Conservation (phyloP, 1,140 invertebrate species). For the Notospermus geniculatus region DNA sequence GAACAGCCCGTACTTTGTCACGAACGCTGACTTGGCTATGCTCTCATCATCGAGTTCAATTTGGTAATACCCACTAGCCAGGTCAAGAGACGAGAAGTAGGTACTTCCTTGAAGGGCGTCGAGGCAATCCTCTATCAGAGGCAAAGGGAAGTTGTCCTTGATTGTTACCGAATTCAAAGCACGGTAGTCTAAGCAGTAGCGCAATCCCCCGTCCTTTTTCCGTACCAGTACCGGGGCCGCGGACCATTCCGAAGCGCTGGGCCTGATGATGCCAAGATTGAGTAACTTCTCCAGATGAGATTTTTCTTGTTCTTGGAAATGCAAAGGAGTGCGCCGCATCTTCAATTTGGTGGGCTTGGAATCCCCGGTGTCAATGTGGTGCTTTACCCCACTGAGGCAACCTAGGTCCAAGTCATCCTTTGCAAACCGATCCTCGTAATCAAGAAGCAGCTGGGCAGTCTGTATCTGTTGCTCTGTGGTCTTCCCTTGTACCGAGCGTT, state of each 20-base stretch:
- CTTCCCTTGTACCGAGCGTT: not conserved
- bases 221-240: constrained; percentile 3
- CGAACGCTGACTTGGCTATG: constrained; percentile 15
- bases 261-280: not conserved
- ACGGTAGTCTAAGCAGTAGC: not conserved
- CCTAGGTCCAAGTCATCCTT: constrained; percentile 7
- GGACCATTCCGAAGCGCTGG: not conserved
- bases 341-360: not conserved
- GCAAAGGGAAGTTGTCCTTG: not conserved
- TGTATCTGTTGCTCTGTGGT: not conserved
- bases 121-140: not conserved
- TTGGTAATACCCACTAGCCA: constrained; percentile 1
- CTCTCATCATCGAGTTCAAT: constrained; percentile 5
- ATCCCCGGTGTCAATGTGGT: constrained; percentile 4
- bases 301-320: constrained; percentile 1
- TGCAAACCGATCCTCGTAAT: constrained; percentile 5
- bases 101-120: not conserved
- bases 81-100: not conserved
- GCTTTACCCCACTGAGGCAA: not conserved
- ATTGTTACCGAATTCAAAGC: not conserved
- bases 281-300: constrained; percentile 1
- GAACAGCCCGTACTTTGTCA: constrained; percentile 15
- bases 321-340: not conserved
- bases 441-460: not conserved
- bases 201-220: constrained; percentile 4